phyloP scores from a whole-genome alignment of 2,797 vertebrate genomes.

The Centroberyx gerrardi region DNA sequence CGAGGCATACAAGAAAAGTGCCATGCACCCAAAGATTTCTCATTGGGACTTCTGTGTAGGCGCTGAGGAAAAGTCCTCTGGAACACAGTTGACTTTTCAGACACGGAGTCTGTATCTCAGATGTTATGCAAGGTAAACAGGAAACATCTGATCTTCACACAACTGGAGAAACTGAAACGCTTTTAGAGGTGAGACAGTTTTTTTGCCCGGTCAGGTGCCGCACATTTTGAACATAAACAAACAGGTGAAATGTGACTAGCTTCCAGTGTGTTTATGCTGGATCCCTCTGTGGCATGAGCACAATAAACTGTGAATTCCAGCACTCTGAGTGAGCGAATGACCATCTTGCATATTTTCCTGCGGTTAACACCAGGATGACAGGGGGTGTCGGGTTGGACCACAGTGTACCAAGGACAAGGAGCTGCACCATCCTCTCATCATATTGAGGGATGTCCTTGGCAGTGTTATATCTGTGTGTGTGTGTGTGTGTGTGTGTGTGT shows the following conservation, averaged over 20 bases:
- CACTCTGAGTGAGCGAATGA: conserved; percentile 35
- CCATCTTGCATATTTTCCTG: conserved; percentile 42
- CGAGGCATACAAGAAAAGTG: conserved; percentile 1
- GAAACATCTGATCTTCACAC: conserved; percentile 17
- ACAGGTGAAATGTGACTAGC: conserved; percentile 20
- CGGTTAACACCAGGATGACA: conserved; percentile 40
- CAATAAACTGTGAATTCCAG: conserved; percentile 55
- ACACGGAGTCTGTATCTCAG: conserved; percentile 14
- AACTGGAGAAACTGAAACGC: conserved; percentile 29
- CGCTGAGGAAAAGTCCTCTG: neutral
- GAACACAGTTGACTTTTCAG: conserved; percentile 11
- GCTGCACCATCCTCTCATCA: conserved; percentile 23
- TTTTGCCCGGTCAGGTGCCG: conserved; percentile 24
- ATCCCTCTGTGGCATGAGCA: conserved; percentile 29
- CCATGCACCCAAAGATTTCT: neutral
- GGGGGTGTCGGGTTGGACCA: conserved; percentile 15
- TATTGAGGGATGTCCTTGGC: conserved; percentile 31
- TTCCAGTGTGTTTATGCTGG: conserved; percentile 26
- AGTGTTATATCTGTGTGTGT: conserved; percentile 16
- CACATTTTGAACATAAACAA: conserved; percentile 50
- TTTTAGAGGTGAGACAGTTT: conserved; percentile 12
- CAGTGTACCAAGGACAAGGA: conserved; percentile 17
- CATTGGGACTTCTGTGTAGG: neutral
- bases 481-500: conserved; percentile 6
- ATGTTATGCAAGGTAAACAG: conserved; percentile 31